phyloP scores from a whole-genome alignment of 2,113 vertebrate species.

The Thunnus thynnus region DNA sequence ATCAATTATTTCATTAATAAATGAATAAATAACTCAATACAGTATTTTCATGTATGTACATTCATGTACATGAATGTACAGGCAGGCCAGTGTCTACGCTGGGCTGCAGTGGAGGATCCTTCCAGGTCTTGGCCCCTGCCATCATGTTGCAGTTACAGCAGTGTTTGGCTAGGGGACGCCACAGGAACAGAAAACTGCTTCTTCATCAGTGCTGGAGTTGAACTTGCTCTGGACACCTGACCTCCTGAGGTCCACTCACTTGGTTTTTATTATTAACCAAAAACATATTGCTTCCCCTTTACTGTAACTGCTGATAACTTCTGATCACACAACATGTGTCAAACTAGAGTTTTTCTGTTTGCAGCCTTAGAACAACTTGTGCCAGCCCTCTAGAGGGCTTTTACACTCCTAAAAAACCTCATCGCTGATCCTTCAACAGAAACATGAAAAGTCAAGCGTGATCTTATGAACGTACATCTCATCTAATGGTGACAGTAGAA shows the following conservation, averaged over 20 bases:
- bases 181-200: conserved; percentile 63
- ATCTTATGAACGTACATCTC: not conserved
- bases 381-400: not conserved
- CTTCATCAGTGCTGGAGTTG: conserved; percentile 5
- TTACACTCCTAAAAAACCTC: not conserved
- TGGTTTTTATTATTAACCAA: no score
- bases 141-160: conserved; percentile 66
- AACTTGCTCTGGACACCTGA: conserved; percentile 53
- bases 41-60: no score
- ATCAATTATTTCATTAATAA: no score
- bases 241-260: not conserved
- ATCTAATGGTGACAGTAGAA: not conserved
- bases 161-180: conserved; percentile 76
- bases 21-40: no score
- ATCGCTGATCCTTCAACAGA: not conserved
- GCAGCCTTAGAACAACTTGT: not conserved
- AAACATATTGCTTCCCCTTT: not conserved
- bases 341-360: not conserved
- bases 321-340: conserved; percentile 3
- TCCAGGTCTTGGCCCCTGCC: conserved; percentile 3
- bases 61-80: no score
- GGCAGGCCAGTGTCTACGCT: no score
- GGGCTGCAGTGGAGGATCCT: not conserved
- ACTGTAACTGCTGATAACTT: not conserved
- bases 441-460: not conserved